Evolutionary conservation across 2,888 invertebrate genomes (phyloP).

Genomic region (Drosophila colorata): DNA sequence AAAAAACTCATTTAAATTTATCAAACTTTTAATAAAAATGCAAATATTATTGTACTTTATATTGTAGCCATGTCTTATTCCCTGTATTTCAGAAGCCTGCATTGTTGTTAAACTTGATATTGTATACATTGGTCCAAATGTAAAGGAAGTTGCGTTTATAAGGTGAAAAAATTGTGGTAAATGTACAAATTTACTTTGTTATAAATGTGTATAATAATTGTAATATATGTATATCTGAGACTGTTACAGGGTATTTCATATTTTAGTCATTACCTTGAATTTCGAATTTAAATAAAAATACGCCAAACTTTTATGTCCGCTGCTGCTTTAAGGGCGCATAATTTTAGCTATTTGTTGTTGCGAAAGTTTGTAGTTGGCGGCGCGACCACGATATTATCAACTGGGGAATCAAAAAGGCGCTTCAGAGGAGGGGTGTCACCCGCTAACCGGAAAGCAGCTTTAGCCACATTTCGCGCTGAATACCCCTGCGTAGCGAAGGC

Average conservation of each 20-base stretch:
- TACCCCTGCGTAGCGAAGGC: slow-evolving; percentile 54
- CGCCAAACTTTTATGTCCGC: slow-evolving; percentile 16
- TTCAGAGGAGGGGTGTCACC: not conserved
- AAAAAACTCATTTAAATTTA: slow-evolving; percentile 57
- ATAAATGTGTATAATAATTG: not conserved
- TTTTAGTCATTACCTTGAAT: not conserved
- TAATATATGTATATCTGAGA: not conserved
- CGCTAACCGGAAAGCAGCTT: slow-evolving; percentile 71
- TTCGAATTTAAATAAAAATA: slow-evolving; percentile 15
- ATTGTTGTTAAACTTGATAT: not conserved
- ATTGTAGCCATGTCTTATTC: slow-evolving; percentile 22
- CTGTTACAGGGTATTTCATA: slow-evolving; percentile 8
- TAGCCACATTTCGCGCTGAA: slow-evolving; percentile 74
- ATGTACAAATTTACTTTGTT: not conserved
- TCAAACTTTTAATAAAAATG: slow-evolving; percentile 76
- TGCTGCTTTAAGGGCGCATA: slow-evolving; percentile 55
- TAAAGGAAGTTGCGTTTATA: not conserved
- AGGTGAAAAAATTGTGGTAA: not conserved
- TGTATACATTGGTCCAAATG: too few relatives aligned
- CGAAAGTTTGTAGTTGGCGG: slow-evolving; percentile 51
- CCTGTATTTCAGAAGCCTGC: slow-evolving; percentile 9
- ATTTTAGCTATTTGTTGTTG: slow-evolving; percentile 53
- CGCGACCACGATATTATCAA: slow-evolving; percentile 46
- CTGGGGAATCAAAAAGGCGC: slow-evolving; percentile 10
- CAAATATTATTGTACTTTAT: slow-evolving; percentile 57